These are phyloP conservation scores for Dusona sp. DNA, from an alignment of 2,888 invertebrate species.

Conservation along the genomic window DNA sequence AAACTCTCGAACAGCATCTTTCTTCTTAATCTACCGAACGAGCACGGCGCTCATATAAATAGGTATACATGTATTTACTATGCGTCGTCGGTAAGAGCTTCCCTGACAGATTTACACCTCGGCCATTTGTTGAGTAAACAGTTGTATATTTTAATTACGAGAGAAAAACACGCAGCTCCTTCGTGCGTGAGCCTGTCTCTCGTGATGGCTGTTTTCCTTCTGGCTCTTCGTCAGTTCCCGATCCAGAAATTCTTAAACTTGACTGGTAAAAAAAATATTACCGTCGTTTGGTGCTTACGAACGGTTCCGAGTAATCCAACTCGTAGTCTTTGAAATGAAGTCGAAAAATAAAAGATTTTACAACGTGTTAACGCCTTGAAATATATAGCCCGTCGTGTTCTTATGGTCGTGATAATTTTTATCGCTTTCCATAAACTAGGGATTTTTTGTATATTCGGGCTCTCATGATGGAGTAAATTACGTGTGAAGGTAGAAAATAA, in stretches of 20 bases:
- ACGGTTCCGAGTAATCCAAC: slow-evolving; percentile 40
- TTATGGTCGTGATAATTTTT: slow-evolving; percentile 8
- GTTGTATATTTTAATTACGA: slow-evolving; percentile 67
- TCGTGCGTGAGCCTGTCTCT: background rate
- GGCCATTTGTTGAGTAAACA: slow-evolving; percentile 68
- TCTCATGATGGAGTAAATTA: background rate
- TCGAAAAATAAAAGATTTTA: slow-evolving; percentile 32
- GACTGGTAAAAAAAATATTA: slow-evolving; percentile 51
- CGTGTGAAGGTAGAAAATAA: background rate
- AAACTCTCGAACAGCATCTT: slow-evolving; percentile 38
- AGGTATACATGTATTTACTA: slow-evolving; percentile 14
- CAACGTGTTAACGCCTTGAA: slow-evolving; percentile 9
- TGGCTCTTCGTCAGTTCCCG: slow-evolving; percentile 1
- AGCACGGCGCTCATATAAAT: slow-evolving; percentile 33
- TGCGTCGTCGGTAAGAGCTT: slow-evolving; percentile 29
- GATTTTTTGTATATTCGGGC: background rate
- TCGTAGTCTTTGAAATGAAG: slow-evolving; percentile 11
- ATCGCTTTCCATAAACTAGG: background rate
- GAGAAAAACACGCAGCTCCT: slow-evolving; percentile 41
- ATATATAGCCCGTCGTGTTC: slow-evolving; percentile 13
- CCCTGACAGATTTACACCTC: slow-evolving; percentile 64
- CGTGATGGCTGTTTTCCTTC: slow-evolving; percentile 32
- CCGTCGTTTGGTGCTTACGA: slow-evolving; percentile 36
- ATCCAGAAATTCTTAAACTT: slow-evolving; percentile 53
- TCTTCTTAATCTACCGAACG: slow-evolving; percentile 60